Conservation (phyloP, 2,888 invertebrate species). For the Philereme vetulata region DNA sequence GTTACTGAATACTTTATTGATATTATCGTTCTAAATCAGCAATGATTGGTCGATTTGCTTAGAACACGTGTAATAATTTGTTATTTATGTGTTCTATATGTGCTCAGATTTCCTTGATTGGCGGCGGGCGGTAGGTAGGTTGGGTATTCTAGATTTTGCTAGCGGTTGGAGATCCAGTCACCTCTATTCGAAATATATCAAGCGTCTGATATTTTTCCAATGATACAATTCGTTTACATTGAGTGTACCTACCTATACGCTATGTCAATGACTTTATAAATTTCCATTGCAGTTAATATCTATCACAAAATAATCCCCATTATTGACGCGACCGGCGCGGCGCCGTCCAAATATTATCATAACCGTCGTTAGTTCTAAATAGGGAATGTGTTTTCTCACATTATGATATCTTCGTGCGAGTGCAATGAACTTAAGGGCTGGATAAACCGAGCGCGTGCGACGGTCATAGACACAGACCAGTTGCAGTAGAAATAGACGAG, state of each 20-base stretch:
- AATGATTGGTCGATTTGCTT: constrained; percentile 41
- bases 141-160: background rate
- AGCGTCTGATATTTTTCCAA: background rate
- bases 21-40: constrained; percentile 47
- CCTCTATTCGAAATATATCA: background rate
- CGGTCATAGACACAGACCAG: constrained; percentile 36
- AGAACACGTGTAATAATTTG: constrained; percentile 18
- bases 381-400: constrained; percentile 61
- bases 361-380: constrained; percentile 53
- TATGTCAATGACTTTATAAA: background rate
- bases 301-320: constrained; percentile 37
- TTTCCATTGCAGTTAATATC: background rate
- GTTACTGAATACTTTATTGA: constrained; percentile 58
- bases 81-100: constrained; percentile 12
- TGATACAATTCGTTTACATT: too few relatives aligned
- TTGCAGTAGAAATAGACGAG: constrained; percentile 38
- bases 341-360: constrained; percentile 56
- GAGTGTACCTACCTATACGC: too few relatives aligned
- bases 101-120: constrained; percentile 4
- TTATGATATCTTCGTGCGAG: constrained; percentile 57
- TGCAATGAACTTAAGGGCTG: constrained; percentile 60
- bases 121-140: constrained; percentile 2
- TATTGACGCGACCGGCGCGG: constrained; percentile 33
- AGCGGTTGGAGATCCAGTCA: background rate
- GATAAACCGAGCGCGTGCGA: constrained; percentile 51